Conservation (phyloP, 2,888 invertebrate species). For the Habroteleia sp. region DNA sequence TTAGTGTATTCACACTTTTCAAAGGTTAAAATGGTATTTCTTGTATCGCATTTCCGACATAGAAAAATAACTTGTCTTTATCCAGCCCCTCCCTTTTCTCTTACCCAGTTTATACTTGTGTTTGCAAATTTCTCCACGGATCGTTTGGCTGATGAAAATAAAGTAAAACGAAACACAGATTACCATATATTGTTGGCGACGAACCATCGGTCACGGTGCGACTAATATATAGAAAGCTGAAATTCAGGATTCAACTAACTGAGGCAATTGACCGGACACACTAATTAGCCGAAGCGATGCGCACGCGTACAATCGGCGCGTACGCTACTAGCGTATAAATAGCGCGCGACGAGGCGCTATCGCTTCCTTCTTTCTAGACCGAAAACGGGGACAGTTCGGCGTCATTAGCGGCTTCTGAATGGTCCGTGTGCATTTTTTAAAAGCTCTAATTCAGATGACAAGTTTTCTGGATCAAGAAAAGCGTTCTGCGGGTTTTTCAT, state of each 20-base stretch:
- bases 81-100: constrained; percentile 3
- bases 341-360: constrained; percentile 58
- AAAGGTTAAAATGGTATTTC: too few species aligned
- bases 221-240: constrained; percentile 60
- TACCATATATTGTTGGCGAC: constrained; percentile 17
- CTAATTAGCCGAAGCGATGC: constrained; percentile 53
- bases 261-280: constrained; percentile 61
- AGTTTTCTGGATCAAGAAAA: background rate
- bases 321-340: constrained; percentile 63
- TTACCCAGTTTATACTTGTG: constrained; percentile 28
- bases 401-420: constrained; percentile 16
- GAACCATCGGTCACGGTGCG: constrained; percentile 54
- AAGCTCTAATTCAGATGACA: background rate
- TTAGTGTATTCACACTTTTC: too few species aligned
- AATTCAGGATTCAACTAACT: constrained; percentile 51
- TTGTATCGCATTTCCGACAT: too few species aligned
- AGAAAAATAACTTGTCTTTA: too few species aligned
- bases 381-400: constrained; percentile 38
- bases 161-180: constrained; percentile 25
- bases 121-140: constrained; percentile 13
- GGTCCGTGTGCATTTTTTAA: constrained; percentile 31
- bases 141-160: constrained; percentile 1
- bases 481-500: constrained; percentile 14
- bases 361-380: constrained; percentile 51
- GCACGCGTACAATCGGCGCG: constrained; percentile 47